These are phyloP conservation scores for Pipistrellus pygmaeus DNA, from an alignment of 2,797 vertebrate genomes.

Conservation along the genomic window DNA sequence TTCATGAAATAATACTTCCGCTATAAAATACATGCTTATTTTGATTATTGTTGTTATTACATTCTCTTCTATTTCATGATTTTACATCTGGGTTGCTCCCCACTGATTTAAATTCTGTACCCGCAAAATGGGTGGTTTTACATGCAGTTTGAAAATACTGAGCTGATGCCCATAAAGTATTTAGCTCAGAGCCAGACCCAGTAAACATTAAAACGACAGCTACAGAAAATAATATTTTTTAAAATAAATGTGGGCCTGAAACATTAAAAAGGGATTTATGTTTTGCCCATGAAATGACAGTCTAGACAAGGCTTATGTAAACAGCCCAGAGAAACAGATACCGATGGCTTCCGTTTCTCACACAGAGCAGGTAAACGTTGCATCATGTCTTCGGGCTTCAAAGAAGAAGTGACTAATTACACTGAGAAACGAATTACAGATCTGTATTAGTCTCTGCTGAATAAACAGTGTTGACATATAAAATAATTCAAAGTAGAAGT, in stretches of 20 bases:
- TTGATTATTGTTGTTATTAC: not conserved
- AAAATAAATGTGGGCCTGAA: not conserved
- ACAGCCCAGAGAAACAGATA: not conserved
- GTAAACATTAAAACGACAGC: not conserved
- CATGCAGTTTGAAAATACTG: not conserved
- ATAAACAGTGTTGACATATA: not conserved
- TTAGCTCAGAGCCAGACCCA: not conserved
- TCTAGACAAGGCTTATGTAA: not conserved
- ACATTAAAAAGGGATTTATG: not conserved
- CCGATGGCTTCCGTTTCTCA: not conserved
- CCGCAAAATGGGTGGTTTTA: not conserved
- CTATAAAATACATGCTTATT: not conserved
- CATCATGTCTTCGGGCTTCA: not conserved
- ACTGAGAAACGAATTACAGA: constrained; percentile 13
- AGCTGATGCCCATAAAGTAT: not conserved
- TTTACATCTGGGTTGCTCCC: not conserved
- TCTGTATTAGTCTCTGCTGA: not conserved
- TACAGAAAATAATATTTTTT: not conserved
- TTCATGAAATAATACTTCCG: constrained; percentile 1
- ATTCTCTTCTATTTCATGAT: not conserved
- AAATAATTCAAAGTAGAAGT: constrained; percentile 10
- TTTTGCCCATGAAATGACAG: not conserved
- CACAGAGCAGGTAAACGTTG: not conserved
- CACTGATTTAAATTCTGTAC: not conserved
- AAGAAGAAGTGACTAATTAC: not conserved